phyloP scores from a whole-genome alignment of 2,888 invertebrate species.

The Pantelozetes paolii region DNA sequence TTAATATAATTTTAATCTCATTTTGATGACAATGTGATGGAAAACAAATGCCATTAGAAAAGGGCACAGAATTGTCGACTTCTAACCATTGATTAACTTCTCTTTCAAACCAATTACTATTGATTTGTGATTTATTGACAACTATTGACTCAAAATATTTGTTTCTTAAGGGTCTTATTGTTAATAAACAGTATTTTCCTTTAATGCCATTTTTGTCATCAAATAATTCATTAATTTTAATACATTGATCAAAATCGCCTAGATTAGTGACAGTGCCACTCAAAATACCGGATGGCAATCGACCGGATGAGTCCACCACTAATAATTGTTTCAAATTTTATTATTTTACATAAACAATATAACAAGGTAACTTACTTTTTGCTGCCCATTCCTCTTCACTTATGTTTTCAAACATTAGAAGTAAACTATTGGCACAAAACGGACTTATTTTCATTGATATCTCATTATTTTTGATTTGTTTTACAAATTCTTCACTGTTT shows the following conservation, averaged over 20 bases:
- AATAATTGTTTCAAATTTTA: not conserved
- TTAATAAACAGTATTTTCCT: conserved; percentile 39
- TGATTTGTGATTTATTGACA: not conserved
- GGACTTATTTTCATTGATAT: not conserved
- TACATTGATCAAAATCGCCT: conserved; percentile 42
- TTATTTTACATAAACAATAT: not conserved
- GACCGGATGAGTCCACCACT: conserved; percentile 41
- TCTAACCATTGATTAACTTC: conserved; percentile 28
- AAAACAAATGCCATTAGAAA: conserved; percentile 36
- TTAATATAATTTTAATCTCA: too few relatives aligned
- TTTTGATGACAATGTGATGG: conserved; percentile 20
- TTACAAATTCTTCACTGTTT: not conserved
- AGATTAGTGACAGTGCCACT: conserved; percentile 41
- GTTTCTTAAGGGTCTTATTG: conserved; percentile 1
- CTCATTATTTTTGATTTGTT: not conserved
- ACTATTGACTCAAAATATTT: not conserved
- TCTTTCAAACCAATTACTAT: conserved; percentile 5
- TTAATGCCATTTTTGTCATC: conserved; percentile 14
- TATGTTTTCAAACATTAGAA: not conserved
- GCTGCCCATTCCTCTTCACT: not conserved
- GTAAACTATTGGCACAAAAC: not conserved
- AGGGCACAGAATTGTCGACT: conserved; percentile 26
- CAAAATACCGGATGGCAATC: conserved; percentile 36
- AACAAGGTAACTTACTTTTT: not conserved
- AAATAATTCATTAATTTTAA: conserved; percentile 18